phyloP scores from a whole-genome alignment of 2,888 invertebrate genomes.

The Drosophila falleni region DNA sequence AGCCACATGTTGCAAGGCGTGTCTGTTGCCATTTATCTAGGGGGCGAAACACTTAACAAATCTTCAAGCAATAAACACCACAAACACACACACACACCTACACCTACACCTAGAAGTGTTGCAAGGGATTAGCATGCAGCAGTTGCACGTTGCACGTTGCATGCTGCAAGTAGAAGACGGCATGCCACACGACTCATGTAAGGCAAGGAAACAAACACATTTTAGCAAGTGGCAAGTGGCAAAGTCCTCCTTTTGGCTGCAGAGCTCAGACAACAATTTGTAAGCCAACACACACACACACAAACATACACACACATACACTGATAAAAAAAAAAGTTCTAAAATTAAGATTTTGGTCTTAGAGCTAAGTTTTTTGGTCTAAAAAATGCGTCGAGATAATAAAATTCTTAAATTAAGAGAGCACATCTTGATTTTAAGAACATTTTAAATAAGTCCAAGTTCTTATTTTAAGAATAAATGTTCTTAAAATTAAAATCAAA shows the following conservation, averaged over 20 bases:
- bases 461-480: too few relatives aligned
- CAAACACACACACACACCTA: conserved; percentile 14
- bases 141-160: conserved; percentile 28
- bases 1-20: conserved; percentile 33
- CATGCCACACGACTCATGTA: conserved; percentile 9
- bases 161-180: conserved; percentile 59
- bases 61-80: conserved; percentile 58
- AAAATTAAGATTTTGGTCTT: too few relatives aligned
- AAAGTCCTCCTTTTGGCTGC: conserved; percentile 23
- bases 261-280: conserved; percentile 64
- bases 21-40: conserved; percentile 21
- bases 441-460: too few relatives aligned
- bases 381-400: too few relatives aligned
- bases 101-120: conserved; percentile 6
- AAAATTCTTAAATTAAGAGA: too few relatives aligned
- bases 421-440: too few relatives aligned
- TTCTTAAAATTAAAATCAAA: too few relatives aligned
- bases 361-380: too few relatives aligned
- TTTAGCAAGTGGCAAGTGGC: conserved; percentile 26
- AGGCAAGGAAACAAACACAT: conserved; percentile 40
- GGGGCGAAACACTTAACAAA: conserved; percentile 60
- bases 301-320: neutral
- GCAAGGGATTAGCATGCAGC: conserved; percentile 36
- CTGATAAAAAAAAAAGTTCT: too few relatives aligned
- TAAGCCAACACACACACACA: conserved; percentile 46